A percentile compares a stretch with the other conserved stretches of the same genome.
These are phyloP conservation scores for Hypomecis atomaria DNA, from an alignment of 2,888 invertebrate species.

Conservation along the genomic window DNA sequence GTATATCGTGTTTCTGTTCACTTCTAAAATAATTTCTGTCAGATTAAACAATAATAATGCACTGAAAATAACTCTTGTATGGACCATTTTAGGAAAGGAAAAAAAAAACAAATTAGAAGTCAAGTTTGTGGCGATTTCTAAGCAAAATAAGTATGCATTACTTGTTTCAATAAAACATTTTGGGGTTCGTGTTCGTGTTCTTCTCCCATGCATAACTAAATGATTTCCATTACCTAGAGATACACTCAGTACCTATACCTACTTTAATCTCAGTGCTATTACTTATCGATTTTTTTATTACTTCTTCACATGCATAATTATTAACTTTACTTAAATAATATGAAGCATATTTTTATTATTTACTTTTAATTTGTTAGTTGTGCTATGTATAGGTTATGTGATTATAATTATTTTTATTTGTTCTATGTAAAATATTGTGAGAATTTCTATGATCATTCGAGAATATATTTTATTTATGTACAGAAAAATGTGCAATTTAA, in stretches of 20 bases:
- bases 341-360: neutral
- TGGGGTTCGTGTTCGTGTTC: too few relatives aligned
- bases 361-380: slow-evolving; percentile 5
- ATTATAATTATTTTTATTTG: slow-evolving; percentile 4
- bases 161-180: too few relatives aligned
- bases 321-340: neutral
- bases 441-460: slow-evolving; percentile 4
- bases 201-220: too few relatives aligned
- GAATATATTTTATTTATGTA: neutral
- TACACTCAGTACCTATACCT: neutral
- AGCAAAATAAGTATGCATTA: too few relatives aligned
- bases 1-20: too few relatives aligned
- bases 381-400: neutral
- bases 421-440: neutral
- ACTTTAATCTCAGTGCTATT: slow-evolving; percentile 1
- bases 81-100: too few relatives aligned
- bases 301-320: neutral
- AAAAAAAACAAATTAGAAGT: too few relatives aligned
- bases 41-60: too few relatives aligned
- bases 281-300: neutral
- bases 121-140: too few relatives aligned
- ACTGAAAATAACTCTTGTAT: too few relatives aligned
- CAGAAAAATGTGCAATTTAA: slow-evolving; percentile 26
- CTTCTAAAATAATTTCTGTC: too few relatives aligned
- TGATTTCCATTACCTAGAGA: too few relatives aligned